Percentiles rank a stretch among this genome's conserved stretches.
Evolutionary conservation across 2,888 invertebrate genomes (phyloP).

Genomic region (Colostygia pectinataria): DNA sequence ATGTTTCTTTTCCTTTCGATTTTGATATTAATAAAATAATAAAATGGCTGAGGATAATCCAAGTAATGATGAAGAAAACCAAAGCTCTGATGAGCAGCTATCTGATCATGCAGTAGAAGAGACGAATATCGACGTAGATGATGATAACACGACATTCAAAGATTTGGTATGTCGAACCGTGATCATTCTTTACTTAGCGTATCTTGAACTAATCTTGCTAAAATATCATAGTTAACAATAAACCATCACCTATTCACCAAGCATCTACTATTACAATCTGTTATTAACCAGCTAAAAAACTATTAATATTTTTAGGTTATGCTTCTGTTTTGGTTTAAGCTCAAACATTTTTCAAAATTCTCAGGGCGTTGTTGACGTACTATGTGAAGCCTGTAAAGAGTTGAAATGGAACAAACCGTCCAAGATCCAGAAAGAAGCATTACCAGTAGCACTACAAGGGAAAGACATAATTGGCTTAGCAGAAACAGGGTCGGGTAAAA

Average conservation of each 20-base stretch:
- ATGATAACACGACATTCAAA: slow-evolving; percentile 71
- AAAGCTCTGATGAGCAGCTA: slow-evolving; percentile 45
- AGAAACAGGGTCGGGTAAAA: slow-evolving; percentile 97
- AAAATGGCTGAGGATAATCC: slow-evolving; percentile 63
- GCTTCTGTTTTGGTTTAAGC: slow-evolving; percentile 17
- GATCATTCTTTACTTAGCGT: background rate
- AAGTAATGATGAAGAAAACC: slow-evolving; percentile 51
- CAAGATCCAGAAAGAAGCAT: slow-evolving; percentile 96
- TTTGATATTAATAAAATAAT: background rate
- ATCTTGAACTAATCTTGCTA: background rate
- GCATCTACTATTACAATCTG: too few species aligned
- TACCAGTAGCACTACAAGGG: slow-evolving; percentile 95
- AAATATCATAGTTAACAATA: background rate
- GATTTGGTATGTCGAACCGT: slow-evolving; percentile 59
- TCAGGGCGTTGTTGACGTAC: slow-evolving; percentile 94
- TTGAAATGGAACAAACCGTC: slow-evolving; percentile 97
- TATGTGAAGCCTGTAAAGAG: slow-evolving; percentile 95
- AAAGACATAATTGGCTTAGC: slow-evolving; percentile 85
- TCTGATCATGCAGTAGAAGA: slow-evolving; percentile 35
- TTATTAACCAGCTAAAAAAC: too few species aligned
- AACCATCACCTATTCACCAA: too few species aligned
- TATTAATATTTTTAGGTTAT: slow-evolving; percentile 43
- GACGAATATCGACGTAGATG: slow-evolving; percentile 45
- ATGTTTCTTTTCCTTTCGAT: slow-evolving; percentile 23
- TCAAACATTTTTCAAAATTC: slow-evolving; percentile 21